phyloP scores from a whole-genome alignment of 1,140 invertebrate genomes.

The Drosophila saltans region DNA sequence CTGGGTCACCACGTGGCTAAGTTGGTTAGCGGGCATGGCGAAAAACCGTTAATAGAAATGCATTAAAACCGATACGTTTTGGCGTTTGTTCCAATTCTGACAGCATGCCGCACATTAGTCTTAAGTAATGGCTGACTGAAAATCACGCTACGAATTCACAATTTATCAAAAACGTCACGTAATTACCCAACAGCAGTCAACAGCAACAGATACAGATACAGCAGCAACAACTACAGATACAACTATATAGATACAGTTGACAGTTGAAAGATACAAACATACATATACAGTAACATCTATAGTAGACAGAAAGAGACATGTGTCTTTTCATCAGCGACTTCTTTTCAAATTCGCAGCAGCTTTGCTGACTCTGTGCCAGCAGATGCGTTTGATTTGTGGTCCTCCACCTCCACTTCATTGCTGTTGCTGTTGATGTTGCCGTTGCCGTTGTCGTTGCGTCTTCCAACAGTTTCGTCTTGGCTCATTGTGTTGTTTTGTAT shows the following conservation, averaged over 20 bases:
- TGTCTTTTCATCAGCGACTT: conserved; percentile 49
- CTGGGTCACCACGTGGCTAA: conserved; percentile 69
- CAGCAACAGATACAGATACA: conserved; percentile 30
- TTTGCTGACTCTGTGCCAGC: conserved; percentile 54
- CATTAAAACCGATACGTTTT: conserved; percentile 67
- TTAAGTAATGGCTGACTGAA: conserved; percentile 66
- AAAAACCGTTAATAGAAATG: conserved; percentile 77
- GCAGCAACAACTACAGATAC: conserved; percentile 2
- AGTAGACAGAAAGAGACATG: conserved; percentile 31
- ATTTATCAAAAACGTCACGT: conserved; percentile 82
- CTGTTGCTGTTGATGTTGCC: conserved; percentile 34
- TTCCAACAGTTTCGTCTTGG: conserved; percentile 55
- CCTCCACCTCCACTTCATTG: conserved; percentile 27
- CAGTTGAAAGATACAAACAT: neutral
- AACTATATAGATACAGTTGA: conserved; percentile 7
- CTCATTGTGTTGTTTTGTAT: conserved; percentile 43
- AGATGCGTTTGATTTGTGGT: conserved; percentile 78
- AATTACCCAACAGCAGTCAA: conserved; percentile 62
- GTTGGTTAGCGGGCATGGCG: conserved; percentile 33
- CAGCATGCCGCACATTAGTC: conserved; percentile 75
- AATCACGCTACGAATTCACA: conserved; percentile 73
- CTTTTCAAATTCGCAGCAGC: conserved; percentile 70
- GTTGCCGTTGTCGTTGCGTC: conserved; percentile 37
- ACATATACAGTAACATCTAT: no score
- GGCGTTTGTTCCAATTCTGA: conserved; percentile 77